These are phyloP conservation scores for Myotis davidii DNA, from an alignment of 2,113 vertebrate genomes.

Conservation along the genomic window DNA sequence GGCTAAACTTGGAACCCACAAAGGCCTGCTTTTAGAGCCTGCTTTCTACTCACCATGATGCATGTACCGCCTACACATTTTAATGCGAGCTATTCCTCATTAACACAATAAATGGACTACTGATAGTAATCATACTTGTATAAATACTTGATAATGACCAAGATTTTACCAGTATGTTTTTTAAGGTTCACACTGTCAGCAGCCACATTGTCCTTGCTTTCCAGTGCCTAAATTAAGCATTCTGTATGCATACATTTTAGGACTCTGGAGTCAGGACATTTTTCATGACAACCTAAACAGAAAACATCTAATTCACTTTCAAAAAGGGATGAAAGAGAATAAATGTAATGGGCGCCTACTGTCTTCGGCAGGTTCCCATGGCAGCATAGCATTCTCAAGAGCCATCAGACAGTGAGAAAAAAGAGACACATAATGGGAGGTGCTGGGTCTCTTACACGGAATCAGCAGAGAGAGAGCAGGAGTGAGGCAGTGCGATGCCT, in stretches of 20 bases:
- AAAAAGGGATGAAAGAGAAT: constrained; percentile 65
- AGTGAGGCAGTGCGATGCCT: constrained; percentile 36
- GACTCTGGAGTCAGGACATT: constrained; percentile 56
- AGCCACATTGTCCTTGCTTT: constrained; percentile 42
- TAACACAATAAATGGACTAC: constrained; percentile 39
- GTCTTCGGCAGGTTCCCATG: constrained; percentile 80
- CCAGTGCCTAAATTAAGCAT: neutral
- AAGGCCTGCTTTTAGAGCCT: neutral
- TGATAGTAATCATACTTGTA: constrained; percentile 50
- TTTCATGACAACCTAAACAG: constrained; percentile 59
- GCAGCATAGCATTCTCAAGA: constrained; percentile 79
- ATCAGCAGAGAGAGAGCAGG: constrained; percentile 67
- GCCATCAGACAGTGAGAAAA: constrained; percentile 70
- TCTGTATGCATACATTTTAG: constrained; percentile 31
- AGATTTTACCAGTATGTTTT: constrained; percentile 52
- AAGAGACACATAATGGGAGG: constrained; percentile 52
- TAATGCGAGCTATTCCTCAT: constrained; percentile 38
- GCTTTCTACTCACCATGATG: neutral
- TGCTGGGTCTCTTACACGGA: constrained; percentile 64
- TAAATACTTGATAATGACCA: constrained; percentile 70
- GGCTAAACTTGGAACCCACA: neutral
- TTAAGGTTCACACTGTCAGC: constrained; percentile 50
- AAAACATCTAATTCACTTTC: constrained; percentile 45
- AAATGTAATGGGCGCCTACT: constrained; percentile 47
- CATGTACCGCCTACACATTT: neutral